Evolutionary conservation across 2,888 invertebrate genomes (phyloP), one percentile per base, ranked within the genome.

Genomic region (Ichneumoninae sp.): DNA sequence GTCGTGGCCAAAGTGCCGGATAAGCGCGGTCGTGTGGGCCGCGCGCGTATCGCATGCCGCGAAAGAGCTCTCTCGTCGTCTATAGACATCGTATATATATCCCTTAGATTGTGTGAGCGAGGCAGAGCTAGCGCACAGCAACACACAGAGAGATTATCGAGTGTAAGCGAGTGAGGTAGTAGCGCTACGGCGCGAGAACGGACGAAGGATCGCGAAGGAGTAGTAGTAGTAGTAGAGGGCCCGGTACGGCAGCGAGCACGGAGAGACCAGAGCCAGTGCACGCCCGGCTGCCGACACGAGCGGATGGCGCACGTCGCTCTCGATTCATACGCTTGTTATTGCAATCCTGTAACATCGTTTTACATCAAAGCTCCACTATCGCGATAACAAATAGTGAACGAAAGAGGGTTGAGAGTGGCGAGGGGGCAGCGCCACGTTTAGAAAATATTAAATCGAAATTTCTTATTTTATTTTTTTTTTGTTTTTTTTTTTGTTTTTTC

Each of bases 241-340:
- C 75, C 75, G 63, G 65, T 75, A 75, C 65, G 63, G 77, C 81
- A 65, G 82, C 70, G 75, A 54, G 71, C 78, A 66, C 79, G 75
- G 60, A 57, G 70, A 81, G 86, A 78, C 74, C 65, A 71, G 81
- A 90, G 91, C 89, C 93, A 93, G 93, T 93, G 93, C 92, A 93
- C 93, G 93, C 93, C 92, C 92, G 93, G 93, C 93, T 92, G 93
- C 92, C 93, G 92, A 93, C 91, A 91, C 92, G 93, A 93, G 91
- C 90, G 93, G 92, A 92, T 91, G 93, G 93, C 85, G 91, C 89
- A 90, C 89, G 89, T 89, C 88, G 83, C 88, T 90, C 88, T 88
- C 89, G 87, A 88, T 79, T 86, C 87, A 82, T 86, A 88, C 85
- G 83, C 87, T 88, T 88, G 89, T 91, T 88, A 89, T 88, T 88